phyloP scores from a whole-genome alignment of 1,140 invertebrate genomes.

The Lordiphosa stackelbergi region DNA sequence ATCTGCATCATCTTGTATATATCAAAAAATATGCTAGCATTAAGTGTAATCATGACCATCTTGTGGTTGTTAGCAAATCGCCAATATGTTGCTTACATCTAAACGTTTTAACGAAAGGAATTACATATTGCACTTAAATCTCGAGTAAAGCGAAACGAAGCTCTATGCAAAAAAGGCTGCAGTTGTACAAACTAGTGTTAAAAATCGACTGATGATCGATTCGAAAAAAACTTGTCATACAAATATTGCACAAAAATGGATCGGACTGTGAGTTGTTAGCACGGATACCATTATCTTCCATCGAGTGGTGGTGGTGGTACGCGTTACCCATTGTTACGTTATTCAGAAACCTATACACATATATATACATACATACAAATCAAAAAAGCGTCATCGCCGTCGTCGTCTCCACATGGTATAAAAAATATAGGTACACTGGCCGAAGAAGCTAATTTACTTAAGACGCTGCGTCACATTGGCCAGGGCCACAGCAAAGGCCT shows the following conservation, averaged over 20 bases:
- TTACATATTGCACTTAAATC: conserved; percentile 60
- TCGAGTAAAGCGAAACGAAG: conserved; percentile 67
- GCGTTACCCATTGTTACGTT: conserved; percentile 46
- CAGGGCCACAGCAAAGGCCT: conserved; percentile 98
- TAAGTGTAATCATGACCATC: conserved; percentile 36
- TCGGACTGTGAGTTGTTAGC: conserved; percentile 64
- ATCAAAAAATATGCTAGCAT: conserved; percentile 71
- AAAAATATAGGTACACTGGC: conserved; percentile 46
- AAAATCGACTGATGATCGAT: conserved; percentile 53
- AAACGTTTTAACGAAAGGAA: conserved; percentile 58
- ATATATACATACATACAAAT: conserved; percentile 69
- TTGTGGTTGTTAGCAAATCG: conserved; percentile 26
- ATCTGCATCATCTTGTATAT: conserved; percentile 15
- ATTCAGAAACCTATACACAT: conserved; percentile 66
- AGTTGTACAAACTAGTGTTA: conserved; percentile 68
- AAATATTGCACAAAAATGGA: conserved; percentile 76
- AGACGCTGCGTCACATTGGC: conserved; percentile 99
- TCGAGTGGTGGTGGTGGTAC: conserved; percentile 66
- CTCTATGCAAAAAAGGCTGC: conserved; percentile 72
- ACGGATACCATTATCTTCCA: conserved; percentile 47
- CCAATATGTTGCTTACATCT: conserved; percentile 45
- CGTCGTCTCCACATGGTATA: conserved; percentile 26
- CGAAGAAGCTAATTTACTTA: conserved; percentile 83
- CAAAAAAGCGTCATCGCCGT: conserved; percentile 9
- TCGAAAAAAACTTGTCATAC: conserved; percentile 70